A percentile compares a stretch with the other conserved stretches of the same genome.
phyloP scores from a whole-genome alignment of 2,888 invertebrate genomes.

The Heteromurus nitidus region DNA sequence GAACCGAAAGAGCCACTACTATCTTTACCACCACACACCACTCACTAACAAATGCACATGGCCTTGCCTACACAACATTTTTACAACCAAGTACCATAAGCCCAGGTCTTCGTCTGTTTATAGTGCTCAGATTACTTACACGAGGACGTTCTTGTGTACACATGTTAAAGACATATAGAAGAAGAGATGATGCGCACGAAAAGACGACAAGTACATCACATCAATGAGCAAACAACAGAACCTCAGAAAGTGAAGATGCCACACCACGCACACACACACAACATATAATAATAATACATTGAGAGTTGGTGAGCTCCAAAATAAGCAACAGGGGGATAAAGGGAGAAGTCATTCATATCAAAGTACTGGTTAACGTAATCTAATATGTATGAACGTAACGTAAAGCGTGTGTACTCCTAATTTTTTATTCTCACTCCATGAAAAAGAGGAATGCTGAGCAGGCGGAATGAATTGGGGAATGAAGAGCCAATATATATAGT shows the following conservation, averaged over 20 bases:
- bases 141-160: slow-evolving; percentile 2
- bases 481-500: background rate
- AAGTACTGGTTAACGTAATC: slow-evolving; percentile 21
- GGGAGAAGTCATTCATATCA: slow-evolving; percentile 24
- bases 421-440: slow-evolving; percentile 17
- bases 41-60: slow-evolving; percentile 9
- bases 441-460: background rate
- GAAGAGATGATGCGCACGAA: background rate
- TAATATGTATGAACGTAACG: slow-evolving; percentile 3
- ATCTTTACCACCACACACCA: background rate
- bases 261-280: slow-evolving; percentile 10
- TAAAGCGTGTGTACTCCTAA: background rate
- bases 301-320: background rate
- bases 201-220: slow-evolving; percentile 49
- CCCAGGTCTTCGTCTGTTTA: background rate
- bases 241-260: background rate
- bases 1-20: background rate
- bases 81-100: slow-evolving; percentile 20
- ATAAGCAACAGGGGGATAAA: slow-evolving; percentile 35
- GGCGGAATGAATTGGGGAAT: no score
- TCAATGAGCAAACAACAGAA: slow-evolving; percentile 58
- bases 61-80: slow-evolving; percentile 21
- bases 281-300: no score
- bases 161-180: background rate
- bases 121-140: background rate